These are phyloP conservation scores for Oreochromis niloticus DNA, from an alignment of 2,113 vertebrate genomes.

Conservation along the genomic window DNA sequence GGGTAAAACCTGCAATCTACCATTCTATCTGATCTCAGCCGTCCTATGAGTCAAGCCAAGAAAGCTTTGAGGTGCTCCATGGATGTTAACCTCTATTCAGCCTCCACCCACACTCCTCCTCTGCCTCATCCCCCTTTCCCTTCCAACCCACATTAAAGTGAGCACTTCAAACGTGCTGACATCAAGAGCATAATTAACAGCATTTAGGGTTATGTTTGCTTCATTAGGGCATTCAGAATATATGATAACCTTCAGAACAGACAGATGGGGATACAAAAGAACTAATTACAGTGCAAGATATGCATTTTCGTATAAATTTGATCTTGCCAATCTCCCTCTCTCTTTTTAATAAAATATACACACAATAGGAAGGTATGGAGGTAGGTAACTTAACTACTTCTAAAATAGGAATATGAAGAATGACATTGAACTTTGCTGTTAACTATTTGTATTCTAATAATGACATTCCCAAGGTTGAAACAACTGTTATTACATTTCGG, in stretches of 20 bases:
- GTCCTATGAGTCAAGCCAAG: slow-evolving; percentile 40
- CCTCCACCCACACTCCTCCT: slow-evolving; percentile 36
- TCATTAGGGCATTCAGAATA: not conserved
- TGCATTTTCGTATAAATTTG: not conserved
- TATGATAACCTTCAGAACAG: not conserved
- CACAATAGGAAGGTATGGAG: not conserved
- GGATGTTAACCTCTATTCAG: slow-evolving; percentile 53
- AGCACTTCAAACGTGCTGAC: slow-evolving; percentile 18
- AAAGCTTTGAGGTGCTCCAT: slow-evolving; percentile 50
- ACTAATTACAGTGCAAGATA: not conserved
- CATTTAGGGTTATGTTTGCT: slow-evolving; percentile 21
- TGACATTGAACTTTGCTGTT: not conserved
- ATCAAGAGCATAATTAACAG: slow-evolving; percentile 28
- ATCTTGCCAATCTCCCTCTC: not conserved
- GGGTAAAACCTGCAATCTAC: slow-evolving; percentile 55
- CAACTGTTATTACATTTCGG: not conserved
- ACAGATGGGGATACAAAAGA: not conserved
- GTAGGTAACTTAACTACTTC: not conserved
- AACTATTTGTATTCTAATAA: not conserved
- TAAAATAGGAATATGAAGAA: not conserved
- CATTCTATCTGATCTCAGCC: slow-evolving; percentile 61
- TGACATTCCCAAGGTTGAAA: not conserved
- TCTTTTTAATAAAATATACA: fast-evolving
- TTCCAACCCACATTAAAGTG: slow-evolving; percentile 20
- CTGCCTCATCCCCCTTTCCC: slow-evolving; percentile 7